Evolutionary conservation across 2,888 invertebrate species (phyloP).

Genomic region (Acrocyrtus sp.): DNA sequence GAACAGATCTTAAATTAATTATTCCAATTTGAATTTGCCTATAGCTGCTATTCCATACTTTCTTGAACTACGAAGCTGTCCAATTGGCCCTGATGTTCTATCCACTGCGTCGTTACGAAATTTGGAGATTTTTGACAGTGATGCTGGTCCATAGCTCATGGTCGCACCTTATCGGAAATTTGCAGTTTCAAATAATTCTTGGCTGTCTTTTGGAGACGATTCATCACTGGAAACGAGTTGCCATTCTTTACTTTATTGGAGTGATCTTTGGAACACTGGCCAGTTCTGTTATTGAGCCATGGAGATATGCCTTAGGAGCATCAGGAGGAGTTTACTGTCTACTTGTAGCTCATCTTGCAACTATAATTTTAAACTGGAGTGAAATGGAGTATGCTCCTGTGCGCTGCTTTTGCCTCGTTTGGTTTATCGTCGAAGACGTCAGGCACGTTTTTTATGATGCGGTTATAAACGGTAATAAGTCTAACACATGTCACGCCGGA

Average conservation of each 20-base stretch:
- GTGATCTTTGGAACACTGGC: no score
- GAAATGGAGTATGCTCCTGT: neutral
- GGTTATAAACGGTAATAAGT: neutral
- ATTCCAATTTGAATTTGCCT: neutral
- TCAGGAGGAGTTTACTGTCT: slow-evolving; percentile 77
- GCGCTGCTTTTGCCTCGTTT: neutral
- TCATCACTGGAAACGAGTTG: slow-evolving; percentile 15
- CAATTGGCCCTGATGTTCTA: slow-evolving; percentile 70
- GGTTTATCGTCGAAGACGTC: neutral
- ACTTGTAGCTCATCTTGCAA: slow-evolving; percentile 86
- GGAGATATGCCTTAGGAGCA: neutral
- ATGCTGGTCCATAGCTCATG: slow-evolving; percentile 82
- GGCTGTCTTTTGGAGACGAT: slow-evolving; percentile 35
- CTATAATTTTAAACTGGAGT: slow-evolving; percentile 73
- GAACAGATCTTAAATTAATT: no score
- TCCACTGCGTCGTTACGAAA: slow-evolving; percentile 74
- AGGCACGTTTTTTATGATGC: neutral
- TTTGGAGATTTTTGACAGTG: slow-evolving; percentile 84
- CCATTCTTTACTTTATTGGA: slow-evolving; percentile 14
- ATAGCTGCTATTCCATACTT: slow-evolving; percentile 62
- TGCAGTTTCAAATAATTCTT: slow-evolving; percentile 34
- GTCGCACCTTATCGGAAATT: slow-evolving; percentile 65
- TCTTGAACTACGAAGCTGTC: slow-evolving; percentile 57
- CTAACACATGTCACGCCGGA: neutral
- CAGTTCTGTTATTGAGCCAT: no score